Evolutionary conservation across 2,113 vertebrate species (phyloP), one percentile per base, ranked within the genome.

Genomic region (Triplophysa tibetana): DNA sequence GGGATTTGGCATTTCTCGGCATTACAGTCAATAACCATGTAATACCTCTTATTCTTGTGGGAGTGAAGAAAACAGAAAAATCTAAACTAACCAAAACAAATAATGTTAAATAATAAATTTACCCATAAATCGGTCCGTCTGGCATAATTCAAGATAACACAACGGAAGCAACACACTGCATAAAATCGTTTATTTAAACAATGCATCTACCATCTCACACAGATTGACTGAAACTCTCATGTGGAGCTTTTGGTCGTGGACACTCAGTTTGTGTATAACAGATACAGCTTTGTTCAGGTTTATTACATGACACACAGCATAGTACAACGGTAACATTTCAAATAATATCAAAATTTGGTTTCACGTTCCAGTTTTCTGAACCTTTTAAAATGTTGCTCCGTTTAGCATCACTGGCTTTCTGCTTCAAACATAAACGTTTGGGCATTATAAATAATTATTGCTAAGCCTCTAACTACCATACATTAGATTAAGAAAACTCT

Each of bases 151-250:
- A 38, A 3, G 21, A 70, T 70, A 54, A 21, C 17, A 38, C 5
- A 60, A 33, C 3, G 65, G 12, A 52, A 16, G 45, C 10, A 26
- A 19, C 61, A 12, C 14, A 13, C 88, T 91, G 87, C 89, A 91
- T 91, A 90, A 87, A 83, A 89, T 86, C 81, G 83, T 81, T 90
- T 92, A 91, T 91, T 89, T 91, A 60, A 76, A 89, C 61, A 82
- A 86, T 79, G 43, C 82, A 73, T 83, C 52, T 82, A 88, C 79
- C 84, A 86, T 64, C 83, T 78, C 83, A 90, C 88, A 83, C 70
- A 85, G 85, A 89, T 89, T 88, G 85, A 84, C 82, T 86, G 77
- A 79, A 83, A 89, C 70, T 78, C 79, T 79, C 26, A 77, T 45
- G 56, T 43, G 33, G 83, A 86, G 82, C 80, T 81, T 83, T 82